phyloP scores from a whole-genome alignment of 1,140 invertebrate genomes.

The Limonius californicus region DNA sequence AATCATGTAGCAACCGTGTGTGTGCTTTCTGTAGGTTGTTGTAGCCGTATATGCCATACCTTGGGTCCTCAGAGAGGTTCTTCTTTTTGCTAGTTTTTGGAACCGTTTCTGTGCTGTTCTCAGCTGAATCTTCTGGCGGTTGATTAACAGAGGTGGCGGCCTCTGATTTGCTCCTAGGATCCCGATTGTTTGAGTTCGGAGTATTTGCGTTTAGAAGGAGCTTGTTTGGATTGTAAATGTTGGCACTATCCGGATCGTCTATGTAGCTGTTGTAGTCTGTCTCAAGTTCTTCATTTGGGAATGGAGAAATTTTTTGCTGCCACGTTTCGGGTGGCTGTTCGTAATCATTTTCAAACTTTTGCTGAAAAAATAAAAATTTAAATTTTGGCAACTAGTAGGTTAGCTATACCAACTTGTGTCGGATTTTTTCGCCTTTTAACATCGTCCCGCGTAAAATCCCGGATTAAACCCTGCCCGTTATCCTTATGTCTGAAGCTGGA shows the following conservation, averaged over 20 bases:
- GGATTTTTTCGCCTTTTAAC: slow-evolving; percentile 12
- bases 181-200: slow-evolving; percentile 27
- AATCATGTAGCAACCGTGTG: slow-evolving; percentile 38
- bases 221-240: slow-evolving; percentile 16
- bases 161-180: slow-evolving; percentile 40
- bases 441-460: slow-evolving; percentile 19
- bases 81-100: slow-evolving; percentile 28
- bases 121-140: not conserved
- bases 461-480: slow-evolving; percentile 22
- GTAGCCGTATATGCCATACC: slow-evolving; percentile 40
- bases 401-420: slow-evolving; percentile 2
- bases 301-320: slow-evolving; percentile 8
- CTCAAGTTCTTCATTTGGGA: slow-evolving; percentile 18
- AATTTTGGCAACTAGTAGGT: not conserved
- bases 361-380: no score
- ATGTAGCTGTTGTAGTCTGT: slow-evolving; percentile 20
- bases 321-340: slow-evolving; percentile 17
- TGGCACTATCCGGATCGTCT: slow-evolving; percentile 17
- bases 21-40: slow-evolving; percentile 38
- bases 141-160: slow-evolving; percentile 11
- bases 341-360: slow-evolving; percentile 19
- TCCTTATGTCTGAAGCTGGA: slow-evolving; percentile 26
- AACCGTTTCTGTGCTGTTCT: slow-evolving; percentile 16
- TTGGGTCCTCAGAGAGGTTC: slow-evolving; percentile 28
- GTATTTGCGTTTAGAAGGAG: slow-evolving; percentile 1